These are phyloP conservation scores for Mus caroli DNA, from an alignment of 2,797 vertebrate genomes.

Conservation along the genomic window DNA sequence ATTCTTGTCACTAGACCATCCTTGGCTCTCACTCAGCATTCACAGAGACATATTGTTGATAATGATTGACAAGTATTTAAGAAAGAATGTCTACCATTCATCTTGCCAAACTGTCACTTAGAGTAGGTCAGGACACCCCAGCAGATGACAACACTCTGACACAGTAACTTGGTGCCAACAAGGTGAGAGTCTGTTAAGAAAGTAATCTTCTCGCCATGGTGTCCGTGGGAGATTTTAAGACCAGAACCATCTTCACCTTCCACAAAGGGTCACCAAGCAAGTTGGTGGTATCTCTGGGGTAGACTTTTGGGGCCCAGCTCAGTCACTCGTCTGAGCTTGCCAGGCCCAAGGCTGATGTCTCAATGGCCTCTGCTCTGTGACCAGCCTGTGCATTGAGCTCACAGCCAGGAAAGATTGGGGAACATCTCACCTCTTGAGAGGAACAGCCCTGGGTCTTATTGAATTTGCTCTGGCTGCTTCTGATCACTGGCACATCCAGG, in stretches of 20 bases:
- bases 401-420: not conserved
- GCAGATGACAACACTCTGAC: not conserved
- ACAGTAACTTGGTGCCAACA: not conserved
- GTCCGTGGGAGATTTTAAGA: not conserved
- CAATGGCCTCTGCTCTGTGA: not conserved
- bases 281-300: not conserved
- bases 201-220: not conserved
- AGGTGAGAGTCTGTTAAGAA: not conserved
- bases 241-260: no score
- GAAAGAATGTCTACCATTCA: not conserved
- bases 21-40: not conserved
- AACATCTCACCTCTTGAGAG: not conserved
- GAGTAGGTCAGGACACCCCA: not conserved
- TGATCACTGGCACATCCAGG: not conserved
- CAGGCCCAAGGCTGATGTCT: not conserved
- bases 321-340: not conserved
- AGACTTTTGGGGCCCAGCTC: not conserved
- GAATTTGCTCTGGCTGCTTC: not conserved
- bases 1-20: not conserved
- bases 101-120: not conserved
- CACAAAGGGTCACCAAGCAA: not conserved
- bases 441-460: not conserved
- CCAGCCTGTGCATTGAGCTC: not conserved
- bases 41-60: not conserved
- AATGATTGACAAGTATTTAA: not conserved